phyloP scores from a whole-genome alignment of 2,797 vertebrate species.

The Vipera ursinii region DNA sequence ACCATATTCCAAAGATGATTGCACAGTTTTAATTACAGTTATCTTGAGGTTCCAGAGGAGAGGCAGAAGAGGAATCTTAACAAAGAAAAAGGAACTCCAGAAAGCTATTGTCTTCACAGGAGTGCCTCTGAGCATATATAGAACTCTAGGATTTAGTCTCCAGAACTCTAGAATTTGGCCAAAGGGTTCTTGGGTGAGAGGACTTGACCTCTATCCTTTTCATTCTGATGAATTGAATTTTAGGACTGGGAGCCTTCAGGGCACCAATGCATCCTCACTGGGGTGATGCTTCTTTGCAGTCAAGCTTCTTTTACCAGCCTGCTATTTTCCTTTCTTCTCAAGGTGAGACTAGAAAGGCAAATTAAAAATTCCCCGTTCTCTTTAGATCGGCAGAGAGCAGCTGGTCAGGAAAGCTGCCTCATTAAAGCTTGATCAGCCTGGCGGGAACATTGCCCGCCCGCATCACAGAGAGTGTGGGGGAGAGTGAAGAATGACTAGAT shows the following conservation, averaged over 20 bases:
- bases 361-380: neutral
- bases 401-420: neutral
- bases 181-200: neutral
- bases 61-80: neutral
- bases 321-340: neutral
- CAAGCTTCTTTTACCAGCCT: rapidly evolving
- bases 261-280: rapidly evolving
- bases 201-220: neutral
- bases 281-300: too few relatives aligned
- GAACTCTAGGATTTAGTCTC: neutral
- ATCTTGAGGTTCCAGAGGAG: neutral
- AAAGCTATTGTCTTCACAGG: neutral
- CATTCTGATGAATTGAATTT: neutral
- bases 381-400: neutral
- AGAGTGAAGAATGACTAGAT: neutral
- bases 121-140: neutral
- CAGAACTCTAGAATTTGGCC: neutral
- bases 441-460: neutral
- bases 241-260: too few relatives aligned
- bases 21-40: neutral
- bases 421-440: neutral
- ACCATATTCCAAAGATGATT: neutral
- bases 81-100: too few relatives aligned
- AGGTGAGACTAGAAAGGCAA: neutral
- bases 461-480: neutral